phyloP scores from a whole-genome alignment of 2,113 vertebrate genomes.

The Silurus meridionalis region DNA sequence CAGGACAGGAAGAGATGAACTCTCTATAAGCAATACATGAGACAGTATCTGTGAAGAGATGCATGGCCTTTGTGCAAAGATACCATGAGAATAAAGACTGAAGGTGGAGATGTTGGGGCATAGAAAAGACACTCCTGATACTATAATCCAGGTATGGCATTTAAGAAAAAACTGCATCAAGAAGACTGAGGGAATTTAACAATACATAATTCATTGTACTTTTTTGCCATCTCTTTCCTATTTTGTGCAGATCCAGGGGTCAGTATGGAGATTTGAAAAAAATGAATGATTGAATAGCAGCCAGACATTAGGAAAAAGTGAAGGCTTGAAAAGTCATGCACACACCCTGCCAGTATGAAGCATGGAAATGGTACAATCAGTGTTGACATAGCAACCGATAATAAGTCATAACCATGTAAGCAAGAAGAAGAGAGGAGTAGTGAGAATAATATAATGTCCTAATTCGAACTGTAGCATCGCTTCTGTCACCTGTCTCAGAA shows the following conservation, averaged over 20 bases:
- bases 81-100: not conserved
- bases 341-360: slow-evolving; percentile 2
- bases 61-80: not conserved
- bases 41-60: not conserved
- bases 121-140: not conserved
- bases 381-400: slow-evolving; percentile 31
- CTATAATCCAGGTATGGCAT: not conserved
- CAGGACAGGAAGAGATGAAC: not conserved
- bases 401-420: not conserved
- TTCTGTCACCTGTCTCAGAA: not conserved
- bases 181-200: not conserved
- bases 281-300: too few relatives aligned
- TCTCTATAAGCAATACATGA: not conserved
- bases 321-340: not conserved
- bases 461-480: not conserved
- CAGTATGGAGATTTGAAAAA: not conserved
- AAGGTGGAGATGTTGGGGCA: not conserved
- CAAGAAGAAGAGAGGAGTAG: not conserved
- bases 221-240: not conserved
- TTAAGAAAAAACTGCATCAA: not conserved
- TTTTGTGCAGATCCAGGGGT: not conserved
- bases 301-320: not conserved
- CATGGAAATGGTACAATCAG: not conserved
- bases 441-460: not conserved
- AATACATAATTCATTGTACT: not conserved